phyloP scores from a whole-genome alignment of 2,797 vertebrate genomes.

The Sarcophilus harrisii region DNA sequence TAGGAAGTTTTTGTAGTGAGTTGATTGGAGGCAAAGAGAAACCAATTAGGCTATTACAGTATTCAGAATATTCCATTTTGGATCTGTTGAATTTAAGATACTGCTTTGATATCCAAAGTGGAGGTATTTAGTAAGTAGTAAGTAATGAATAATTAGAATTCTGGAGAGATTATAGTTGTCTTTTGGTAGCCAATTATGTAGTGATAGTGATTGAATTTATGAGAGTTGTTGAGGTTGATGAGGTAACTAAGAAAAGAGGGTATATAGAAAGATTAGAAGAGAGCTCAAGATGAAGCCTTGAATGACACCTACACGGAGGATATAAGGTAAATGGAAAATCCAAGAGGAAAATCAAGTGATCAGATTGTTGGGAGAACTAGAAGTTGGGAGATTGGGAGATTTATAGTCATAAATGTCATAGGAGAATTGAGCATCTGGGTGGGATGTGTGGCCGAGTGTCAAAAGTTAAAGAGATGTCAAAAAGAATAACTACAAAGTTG shows the following conservation, averaged over 20 bases:
- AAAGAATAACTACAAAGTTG: neutral
- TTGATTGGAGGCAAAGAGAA: neutral
- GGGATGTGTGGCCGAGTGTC: neutral
- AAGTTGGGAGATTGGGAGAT: no score
- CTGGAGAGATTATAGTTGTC: neutral
- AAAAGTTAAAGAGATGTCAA: neutral
- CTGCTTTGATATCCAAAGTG: neutral
- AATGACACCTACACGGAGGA: neutral
- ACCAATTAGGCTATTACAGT: neutral
- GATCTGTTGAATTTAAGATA: neutral
- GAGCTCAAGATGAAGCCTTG: neutral
- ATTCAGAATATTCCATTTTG: neutral
- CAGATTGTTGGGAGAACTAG: neutral
- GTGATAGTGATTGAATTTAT: neutral
- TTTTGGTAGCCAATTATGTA: neutral
- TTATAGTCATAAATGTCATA: neutral
- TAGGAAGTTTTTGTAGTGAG: neutral
- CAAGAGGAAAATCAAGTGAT: neutral
- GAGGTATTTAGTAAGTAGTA: neutral
- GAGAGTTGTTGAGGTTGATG: neutral
- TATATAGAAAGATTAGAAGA: neutral
- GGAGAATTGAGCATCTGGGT: neutral
- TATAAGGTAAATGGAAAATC: neutral
- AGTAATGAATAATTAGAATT: neutral
- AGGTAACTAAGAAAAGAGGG: neutral